Evolutionary conservation across 2,888 invertebrate genomes (phyloP), one percentile per base, ranked within the genome.

Genomic region (Trichopria drosophilae): DNA sequence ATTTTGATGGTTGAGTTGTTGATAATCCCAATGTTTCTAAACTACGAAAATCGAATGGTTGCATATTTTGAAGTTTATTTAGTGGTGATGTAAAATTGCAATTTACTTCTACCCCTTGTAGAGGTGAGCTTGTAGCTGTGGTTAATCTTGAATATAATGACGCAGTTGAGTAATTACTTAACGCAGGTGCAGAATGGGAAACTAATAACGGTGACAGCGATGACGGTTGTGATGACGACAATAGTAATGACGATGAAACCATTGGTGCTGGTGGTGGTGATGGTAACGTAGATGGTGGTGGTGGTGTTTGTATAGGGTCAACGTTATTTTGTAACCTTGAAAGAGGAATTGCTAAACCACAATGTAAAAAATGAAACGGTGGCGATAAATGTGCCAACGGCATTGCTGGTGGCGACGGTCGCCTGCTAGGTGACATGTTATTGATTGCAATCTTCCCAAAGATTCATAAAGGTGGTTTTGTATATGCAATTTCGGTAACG

Each of bases 61-160:
- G 94, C 94, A 96, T 94, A 66, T 88, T 94, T 77, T 94, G 93
- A 37, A 95, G 80, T 65, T 91, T 85, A 75, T 89, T 93, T 57
- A 95, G 79, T 3, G 95, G 94, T 7, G 90, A 88, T 24, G 19
- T 32, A 34, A 4, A 48, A 31, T 10, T 46, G 46, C 15, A 53
- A 51, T 36, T 50, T 56, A n/a, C n/a, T 37, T 76, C 77, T 45
- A 77, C 80, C 32, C 75, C 80, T 68, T 80, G 80, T 65, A 83
- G 81, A 65, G 84, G 81, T 66, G 84, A 82, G 72, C 80, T 81
- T 71, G 81, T 79, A 31, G 59, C 61, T 26, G 62, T 64, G 73
- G 81, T 80, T 72, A 82, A 79, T 10, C 51, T 48, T 4, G 59
- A 36, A 24, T 61, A 64, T 7, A 55, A 49, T 31, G 66, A 43